Evolutionary conservation across 1,140 invertebrate species (phyloP).

Genomic region (Heterodera carotae): DNA sequence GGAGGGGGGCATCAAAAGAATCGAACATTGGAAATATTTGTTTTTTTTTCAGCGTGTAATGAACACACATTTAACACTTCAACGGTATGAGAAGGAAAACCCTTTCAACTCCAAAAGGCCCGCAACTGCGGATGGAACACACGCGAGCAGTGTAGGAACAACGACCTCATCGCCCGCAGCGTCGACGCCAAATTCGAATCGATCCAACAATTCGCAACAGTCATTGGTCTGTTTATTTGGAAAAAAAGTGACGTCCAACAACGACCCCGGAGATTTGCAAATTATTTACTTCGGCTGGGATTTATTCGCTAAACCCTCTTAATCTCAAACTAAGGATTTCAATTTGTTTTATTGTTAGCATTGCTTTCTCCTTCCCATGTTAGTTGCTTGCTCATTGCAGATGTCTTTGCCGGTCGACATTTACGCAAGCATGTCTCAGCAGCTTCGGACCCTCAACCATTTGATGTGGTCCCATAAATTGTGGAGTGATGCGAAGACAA

Average conservation of each 20-base stretch:
- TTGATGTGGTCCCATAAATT: conserved; percentile 38
- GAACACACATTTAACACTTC: conserved; percentile 20
- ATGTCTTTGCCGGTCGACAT: conserved; percentile 28
- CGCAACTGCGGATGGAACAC: background rate
- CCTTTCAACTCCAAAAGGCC: conserved; percentile 9
- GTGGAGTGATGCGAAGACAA: conserved; percentile 32
- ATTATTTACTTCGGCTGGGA: background rate
- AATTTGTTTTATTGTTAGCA: background rate
- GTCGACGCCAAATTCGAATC: conserved; percentile 37
- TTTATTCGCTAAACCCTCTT: background rate
- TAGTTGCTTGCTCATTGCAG: background rate
- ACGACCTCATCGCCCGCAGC: conserved; percentile 35
- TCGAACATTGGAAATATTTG: conserved; percentile 11
- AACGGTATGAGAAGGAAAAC: conserved; percentile 33
- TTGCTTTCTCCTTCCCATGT: background rate
- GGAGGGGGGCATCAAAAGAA: background rate
- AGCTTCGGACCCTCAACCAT: conserved; percentile 36
- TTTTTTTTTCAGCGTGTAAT: conserved; percentile 23
- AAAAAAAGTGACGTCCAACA: background rate
- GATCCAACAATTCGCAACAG: conserved; percentile 27
- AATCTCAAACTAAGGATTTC: too few relatives aligned
- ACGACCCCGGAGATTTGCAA: too few relatives aligned
- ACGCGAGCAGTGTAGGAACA: background rate
- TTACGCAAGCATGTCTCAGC: conserved; percentile 26
- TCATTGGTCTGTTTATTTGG: conserved; percentile 21